Conservation (phyloP, 2,797 vertebrate species). For the Geotrypetes seraphini region DNA sequence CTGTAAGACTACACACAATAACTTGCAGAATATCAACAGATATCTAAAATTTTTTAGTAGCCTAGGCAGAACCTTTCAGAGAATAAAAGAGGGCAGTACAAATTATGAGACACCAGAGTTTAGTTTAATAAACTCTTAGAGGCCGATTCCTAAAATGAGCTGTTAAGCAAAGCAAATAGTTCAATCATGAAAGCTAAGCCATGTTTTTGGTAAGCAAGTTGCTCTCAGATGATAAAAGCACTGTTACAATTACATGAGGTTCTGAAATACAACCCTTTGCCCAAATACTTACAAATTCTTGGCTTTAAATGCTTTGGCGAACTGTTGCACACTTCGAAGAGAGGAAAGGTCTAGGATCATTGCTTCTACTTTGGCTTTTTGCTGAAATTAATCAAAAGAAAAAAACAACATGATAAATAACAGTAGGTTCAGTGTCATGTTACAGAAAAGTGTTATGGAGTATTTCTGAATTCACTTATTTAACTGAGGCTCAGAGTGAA, state of each 20-base stretch:
- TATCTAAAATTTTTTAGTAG: no score
- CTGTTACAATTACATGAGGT: slow-evolving; percentile 31
- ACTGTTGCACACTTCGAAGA: slow-evolving; percentile 77
- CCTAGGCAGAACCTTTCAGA: no score
- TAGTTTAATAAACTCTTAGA: no score
- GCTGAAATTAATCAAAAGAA: slow-evolving; percentile 65
- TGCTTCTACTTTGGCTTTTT: slow-evolving; percentile 88
- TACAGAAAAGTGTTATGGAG: slow-evolving; percentile 45
- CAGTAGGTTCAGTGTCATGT: slow-evolving; percentile 39
- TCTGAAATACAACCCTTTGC: slow-evolving; percentile 13
- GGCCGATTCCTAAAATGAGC: no score
- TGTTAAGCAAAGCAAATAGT: no score
- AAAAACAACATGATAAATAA: slow-evolving; percentile 47
- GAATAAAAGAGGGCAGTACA: no score
- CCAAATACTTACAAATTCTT: slow-evolving; percentile 81
- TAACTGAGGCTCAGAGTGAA: slow-evolving; percentile 37
- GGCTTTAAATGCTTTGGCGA: slow-evolving; percentile 81
- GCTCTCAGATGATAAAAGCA: slow-evolving; percentile 42
- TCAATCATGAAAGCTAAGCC: no score
- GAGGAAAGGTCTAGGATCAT: slow-evolving; percentile 86
- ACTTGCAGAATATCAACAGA: no score
- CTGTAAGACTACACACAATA: no score
- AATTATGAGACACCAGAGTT: no score
- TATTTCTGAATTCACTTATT: slow-evolving; percentile 44
- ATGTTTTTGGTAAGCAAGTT: no score